Conservation (phyloP, 2,888 invertebrate genomes). For the Acleris emargana region DNA sequence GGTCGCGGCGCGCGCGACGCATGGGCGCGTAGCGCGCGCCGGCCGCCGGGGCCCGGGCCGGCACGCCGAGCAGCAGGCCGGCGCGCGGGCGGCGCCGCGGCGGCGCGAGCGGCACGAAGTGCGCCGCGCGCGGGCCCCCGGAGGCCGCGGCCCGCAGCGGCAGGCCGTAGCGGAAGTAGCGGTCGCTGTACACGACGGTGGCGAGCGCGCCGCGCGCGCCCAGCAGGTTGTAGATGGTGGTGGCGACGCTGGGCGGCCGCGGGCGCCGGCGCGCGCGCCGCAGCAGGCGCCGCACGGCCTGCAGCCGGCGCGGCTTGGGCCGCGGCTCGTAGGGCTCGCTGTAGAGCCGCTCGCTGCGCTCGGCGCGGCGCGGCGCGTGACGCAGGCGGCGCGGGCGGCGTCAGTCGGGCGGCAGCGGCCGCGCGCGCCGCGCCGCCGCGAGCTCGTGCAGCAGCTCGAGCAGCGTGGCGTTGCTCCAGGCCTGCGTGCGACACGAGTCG, state of each 20-base stretch:
- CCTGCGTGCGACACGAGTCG: constrained; percentile 97
- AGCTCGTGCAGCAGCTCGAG: constrained; percentile 91
- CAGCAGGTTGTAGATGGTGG: constrained; percentile 30
- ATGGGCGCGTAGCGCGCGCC: constrained; percentile 40
- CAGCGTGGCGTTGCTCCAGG: constrained; percentile 96
- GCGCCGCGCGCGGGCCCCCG: constrained; percentile 39
- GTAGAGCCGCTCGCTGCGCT: constrained; percentile 94
- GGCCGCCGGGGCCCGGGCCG: constrained; percentile 36
- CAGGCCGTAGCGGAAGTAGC: constrained; percentile 74
- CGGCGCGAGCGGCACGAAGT: constrained; percentile 29
- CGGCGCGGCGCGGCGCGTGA: constrained; percentile 94
- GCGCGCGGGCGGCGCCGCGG: constrained; percentile 39
- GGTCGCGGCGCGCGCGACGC: constrained; percentile 37
- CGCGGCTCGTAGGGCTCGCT: constrained; percentile 76
- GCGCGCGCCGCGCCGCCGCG: constrained; percentile 65
- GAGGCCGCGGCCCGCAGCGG: constrained; percentile 57
- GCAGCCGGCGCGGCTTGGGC: constrained; percentile 49
- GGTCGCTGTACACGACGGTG: constrained; percentile 78
- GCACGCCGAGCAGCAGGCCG: constrained; percentile 37
- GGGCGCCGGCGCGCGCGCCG: constrained; percentile 48
- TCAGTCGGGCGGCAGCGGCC: constrained; percentile 66
- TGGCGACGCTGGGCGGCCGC: constrained; percentile 40
- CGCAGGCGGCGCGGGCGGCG: constrained; percentile 62
- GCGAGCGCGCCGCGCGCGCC: constrained; percentile 53
- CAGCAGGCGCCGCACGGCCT: constrained; percentile 43